phyloP scores from a whole-genome alignment of 2,888 invertebrate genomes.

The Amaurobius ferox region DNA sequence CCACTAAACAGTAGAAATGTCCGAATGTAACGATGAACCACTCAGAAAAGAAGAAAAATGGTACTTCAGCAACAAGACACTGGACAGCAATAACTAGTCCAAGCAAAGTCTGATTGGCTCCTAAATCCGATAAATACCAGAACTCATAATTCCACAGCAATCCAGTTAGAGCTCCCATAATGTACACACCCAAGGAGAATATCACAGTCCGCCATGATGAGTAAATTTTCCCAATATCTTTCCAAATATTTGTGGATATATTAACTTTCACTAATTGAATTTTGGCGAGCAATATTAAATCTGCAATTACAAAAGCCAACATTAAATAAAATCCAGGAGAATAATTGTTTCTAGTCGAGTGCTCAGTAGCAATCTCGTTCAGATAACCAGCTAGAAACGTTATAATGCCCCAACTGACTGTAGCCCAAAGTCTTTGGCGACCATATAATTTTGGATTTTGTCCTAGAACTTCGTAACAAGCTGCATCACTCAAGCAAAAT shows the following conservation, averaged over 20 bases:
- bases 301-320: conserved; percentile 31
- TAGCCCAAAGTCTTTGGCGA: conserved; percentile 90
- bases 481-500: conserved; percentile 91
- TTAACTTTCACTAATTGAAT: conserved; percentile 37
- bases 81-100: conserved; percentile 72
- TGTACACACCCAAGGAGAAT: conserved; percentile 60
- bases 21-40: conserved; percentile 87
- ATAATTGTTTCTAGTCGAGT: conserved; percentile 10
- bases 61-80: conserved; percentile 73
- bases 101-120: conserved; percentile 60
- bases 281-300: conserved; percentile 52
- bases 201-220: conserved; percentile 33
- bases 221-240: conserved; percentile 61
- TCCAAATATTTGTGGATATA: conserved; percentile 36
- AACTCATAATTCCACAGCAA: conserved; percentile 74
- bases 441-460: conserved; percentile 79
- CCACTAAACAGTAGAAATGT: conserved; percentile 87
- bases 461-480: conserved; percentile 88
- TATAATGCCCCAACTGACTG: conserved; percentile 91
- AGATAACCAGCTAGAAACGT: conserved; percentile 86
- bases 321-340: conserved; percentile 71
- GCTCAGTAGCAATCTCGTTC: conserved; percentile 81
- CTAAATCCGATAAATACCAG: conserved; percentile 71
- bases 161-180: conserved; percentile 73
- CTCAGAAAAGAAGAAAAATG: conserved; percentile 79